Evolutionary conservation across 2,797 vertebrate species (phyloP), one percentile per base, ranked within the genome.

Genomic region (Oreonectes daqikongensis): DNA sequence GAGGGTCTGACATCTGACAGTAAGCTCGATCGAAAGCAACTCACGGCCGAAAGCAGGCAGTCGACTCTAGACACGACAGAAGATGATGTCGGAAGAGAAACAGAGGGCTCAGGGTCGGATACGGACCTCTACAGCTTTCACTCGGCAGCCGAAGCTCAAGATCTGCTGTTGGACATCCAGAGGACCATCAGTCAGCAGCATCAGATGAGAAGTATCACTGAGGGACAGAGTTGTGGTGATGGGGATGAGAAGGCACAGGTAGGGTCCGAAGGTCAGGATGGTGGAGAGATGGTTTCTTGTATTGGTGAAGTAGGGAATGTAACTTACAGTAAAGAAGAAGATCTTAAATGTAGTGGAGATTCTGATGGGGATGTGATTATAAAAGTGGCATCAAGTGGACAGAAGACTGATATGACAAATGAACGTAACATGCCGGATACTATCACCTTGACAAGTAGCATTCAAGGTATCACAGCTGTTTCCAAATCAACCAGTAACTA

Each of bases 61-160:
- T 90, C 90, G 65, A 83, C 86, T 15, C 77, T 60, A 0, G 92
- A 93, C 68, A 88, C 89, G 5, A 88, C 89, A 9, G 89, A 89
- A 79, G 93, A 91, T 88, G 92, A 91, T 83, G 94, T 93, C 86
- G 92, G 90, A 61, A 95, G 35, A n/a, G 55, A 57, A 18, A 69
- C 32, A 30, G 66, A 59, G 7, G 66, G 95, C 81, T 99, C 95
- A 0, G 96, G 93, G 59, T 99, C 97, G 0, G 97, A 99, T 72
- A 94, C 92, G 5, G 97, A 99, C 87, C 92, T 97, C 79, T 96
- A 95, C 84, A 99, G 97, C 90, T 99, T 95, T 87, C 96, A 99
- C 88, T 99, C 97, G 3, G 95, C 95, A 0, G 80, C 83, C 26
- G 98, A 98, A 84, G 92, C 92, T 79, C 95, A 97, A 81, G 96